Base-by-base conservation (phyloP, 2,113 vertebrate genomes). In the Cinclus mexicanus region DNA sequence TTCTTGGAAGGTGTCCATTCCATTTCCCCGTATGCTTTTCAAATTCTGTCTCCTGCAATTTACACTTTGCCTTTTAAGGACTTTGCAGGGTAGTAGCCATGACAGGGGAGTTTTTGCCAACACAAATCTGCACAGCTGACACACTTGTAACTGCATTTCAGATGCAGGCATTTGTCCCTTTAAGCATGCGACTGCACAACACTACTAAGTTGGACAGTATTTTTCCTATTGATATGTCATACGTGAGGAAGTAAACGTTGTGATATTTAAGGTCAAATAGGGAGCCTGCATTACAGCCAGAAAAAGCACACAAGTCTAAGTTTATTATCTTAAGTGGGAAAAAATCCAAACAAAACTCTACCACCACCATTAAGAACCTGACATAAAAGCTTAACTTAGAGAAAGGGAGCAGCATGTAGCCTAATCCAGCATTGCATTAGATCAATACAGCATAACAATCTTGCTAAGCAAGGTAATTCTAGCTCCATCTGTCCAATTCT, bases 391-490 rank as follows among this genome's bases (percentile, higher is more conserved):
- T 86, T 42, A 39, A 82, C 28, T 87, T 46, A 83, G 20, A 76
- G 61, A 13, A 46, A 61, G 22, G 59, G 35, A 91, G 59, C 59
- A 70, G 57, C 29, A 33, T 14, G 46, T 7, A 70, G 70, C 42
- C n/a, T 71, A 90, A 89, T 71, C 56, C 68, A 83, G 69, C 37
- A 60, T 28, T 70, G 68, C 69, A 74, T 47, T 63, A 78, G n/a
- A 83, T 78, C 72, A 91, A 60, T 52, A 28, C 42, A 74, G 71
- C 64, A 83, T 55, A 90, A 9, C 42, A 74, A 46, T 86, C 94
- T 86, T 67, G 46, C 47, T 83, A 86, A 94, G 71, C 22, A 76
- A 94, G 75, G 61, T 88, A 79, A 64, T 94, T 89, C 50, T 69
- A 90, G 23, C 49, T 84, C 59, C 33, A 65, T 74, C 47, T 74